These are phyloP conservation scores for Alouatta caraya DNA, from an alignment of 2,797 vertebrate species.

Conservation along the genomic window DNA sequence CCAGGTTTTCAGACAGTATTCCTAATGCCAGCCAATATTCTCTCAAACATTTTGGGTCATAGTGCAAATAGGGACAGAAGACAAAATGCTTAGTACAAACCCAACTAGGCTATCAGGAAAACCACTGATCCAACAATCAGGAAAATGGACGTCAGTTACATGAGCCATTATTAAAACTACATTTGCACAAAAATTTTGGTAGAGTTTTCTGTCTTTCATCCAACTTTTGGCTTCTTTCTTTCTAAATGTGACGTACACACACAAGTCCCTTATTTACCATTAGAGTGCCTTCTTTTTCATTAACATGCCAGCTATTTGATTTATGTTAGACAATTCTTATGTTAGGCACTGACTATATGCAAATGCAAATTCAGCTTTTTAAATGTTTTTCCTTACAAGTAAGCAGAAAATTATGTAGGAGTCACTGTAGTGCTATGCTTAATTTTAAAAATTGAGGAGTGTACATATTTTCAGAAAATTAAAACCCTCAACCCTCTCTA, in stretches of 20 bases:
- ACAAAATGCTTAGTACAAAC: background rate
- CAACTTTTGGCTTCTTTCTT: slow-evolving; percentile 40
- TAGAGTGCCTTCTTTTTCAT: slow-evolving; percentile 37
- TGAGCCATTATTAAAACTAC: background rate
- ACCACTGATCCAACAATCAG: background rate
- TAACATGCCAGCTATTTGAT: slow-evolving; percentile 36
- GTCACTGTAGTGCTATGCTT: slow-evolving; percentile 45
- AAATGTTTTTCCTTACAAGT: slow-evolving; percentile 66
- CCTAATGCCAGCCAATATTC: background rate
- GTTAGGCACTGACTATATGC: slow-evolving; percentile 66
- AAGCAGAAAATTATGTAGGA: slow-evolving; percentile 54
- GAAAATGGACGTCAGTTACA: background rate
- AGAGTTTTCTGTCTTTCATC: slow-evolving; percentile 4
- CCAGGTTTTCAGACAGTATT: slow-evolving; percentile 37
- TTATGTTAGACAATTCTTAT: slow-evolving; percentile 62
- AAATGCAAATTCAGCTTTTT: slow-evolving; percentile 60
- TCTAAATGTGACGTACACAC: background rate
- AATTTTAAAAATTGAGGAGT: slow-evolving; percentile 14
- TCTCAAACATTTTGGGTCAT: background rate
- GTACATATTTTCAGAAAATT: slow-evolving; percentile 36
- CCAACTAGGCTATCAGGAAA: background rate
- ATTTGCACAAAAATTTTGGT: slow-evolving; percentile 22
- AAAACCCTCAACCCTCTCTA: slow-evolving; percentile 26
- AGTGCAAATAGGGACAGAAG: background rate
- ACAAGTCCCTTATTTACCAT: slow-evolving; percentile 15